Evolutionary conservation across 1,140 invertebrate species (phyloP).

Genomic region (Lasioglossum baleicum): DNA sequence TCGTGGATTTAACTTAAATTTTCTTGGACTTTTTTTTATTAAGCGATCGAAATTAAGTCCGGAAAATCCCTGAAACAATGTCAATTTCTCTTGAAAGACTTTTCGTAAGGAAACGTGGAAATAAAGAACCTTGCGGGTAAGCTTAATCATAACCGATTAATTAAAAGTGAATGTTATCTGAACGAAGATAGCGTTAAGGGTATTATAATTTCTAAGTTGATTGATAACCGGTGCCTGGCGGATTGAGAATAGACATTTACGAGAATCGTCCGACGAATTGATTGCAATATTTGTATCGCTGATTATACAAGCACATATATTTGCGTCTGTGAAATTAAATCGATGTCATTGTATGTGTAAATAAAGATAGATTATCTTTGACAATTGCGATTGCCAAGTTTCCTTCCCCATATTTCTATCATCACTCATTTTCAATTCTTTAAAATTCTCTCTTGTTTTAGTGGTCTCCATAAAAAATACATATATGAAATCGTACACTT

Average conservation of each 20-base stretch:
- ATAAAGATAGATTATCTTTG: constrained; percentile 45
- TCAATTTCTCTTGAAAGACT: constrained; percentile 43
- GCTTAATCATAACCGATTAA: constrained; percentile 2
- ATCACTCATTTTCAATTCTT: too few relatives aligned
- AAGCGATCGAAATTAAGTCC: constrained; percentile 17
- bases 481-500: neutral
- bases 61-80: constrained; percentile 46
- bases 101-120: constrained; percentile 5
- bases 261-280: constrained; percentile 8
- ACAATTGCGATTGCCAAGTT: neutral
- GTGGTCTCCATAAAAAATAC: neutral
- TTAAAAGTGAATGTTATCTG: constrained; percentile 9
- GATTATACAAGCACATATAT: constrained; percentile 28
- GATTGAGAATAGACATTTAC: neutral
- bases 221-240: constrained; percentile 32
- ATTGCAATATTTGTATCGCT: constrained; percentile 36
- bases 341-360: constrained; percentile 40
- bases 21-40: too few relatives aligned
- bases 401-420: neutral
- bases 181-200: neutral
- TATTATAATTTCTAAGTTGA: constrained; percentile 18
- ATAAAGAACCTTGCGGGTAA: constrained; percentile 7
- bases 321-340: constrained; percentile 32
- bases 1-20: too few relatives aligned
- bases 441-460: neutral